These are phyloP conservation scores for Alectura lathami DNA, from an alignment of 2,113 vertebrate genomes.

Conservation along the genomic window DNA sequence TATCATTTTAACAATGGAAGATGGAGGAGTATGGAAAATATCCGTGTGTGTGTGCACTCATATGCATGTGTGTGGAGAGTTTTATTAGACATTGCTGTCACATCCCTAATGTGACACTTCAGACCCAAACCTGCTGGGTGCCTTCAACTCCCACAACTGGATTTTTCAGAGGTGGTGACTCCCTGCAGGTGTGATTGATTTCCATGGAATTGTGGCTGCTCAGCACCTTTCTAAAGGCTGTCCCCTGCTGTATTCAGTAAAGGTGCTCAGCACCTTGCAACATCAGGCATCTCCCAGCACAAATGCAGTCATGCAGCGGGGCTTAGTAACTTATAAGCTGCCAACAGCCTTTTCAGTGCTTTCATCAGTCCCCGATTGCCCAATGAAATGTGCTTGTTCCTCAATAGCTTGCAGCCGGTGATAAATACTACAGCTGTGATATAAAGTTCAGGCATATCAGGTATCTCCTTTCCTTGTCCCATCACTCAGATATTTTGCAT, in stretches of 20 bases:
- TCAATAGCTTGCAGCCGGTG: neutral
- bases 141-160: constrained; percentile 21
- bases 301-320: neutral
- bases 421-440: neutral
- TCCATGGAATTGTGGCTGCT: neutral
- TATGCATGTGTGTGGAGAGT: neutral
- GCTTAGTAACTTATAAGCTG: neutral
- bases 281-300: neutral
- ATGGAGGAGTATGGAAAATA: neutral
- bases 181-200: neutral
- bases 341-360: neutral
- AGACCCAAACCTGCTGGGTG: constrained; percentile 29
- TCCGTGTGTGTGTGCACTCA: neutral
- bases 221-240: neutral
- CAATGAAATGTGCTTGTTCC: neutral
- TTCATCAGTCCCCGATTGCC: neutral
- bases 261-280: neutral
- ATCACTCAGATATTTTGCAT: neutral
- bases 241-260: neutral
- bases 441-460: neutral
- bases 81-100: constrained; percentile 8
- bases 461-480: neutral
- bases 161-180: constrained; percentile 7
- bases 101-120: constrained; percentile 1
- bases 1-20: constrained; percentile 22